Conservation (phyloP, 2,888 invertebrate genomes). For the Diplolepis rosae region DNA sequence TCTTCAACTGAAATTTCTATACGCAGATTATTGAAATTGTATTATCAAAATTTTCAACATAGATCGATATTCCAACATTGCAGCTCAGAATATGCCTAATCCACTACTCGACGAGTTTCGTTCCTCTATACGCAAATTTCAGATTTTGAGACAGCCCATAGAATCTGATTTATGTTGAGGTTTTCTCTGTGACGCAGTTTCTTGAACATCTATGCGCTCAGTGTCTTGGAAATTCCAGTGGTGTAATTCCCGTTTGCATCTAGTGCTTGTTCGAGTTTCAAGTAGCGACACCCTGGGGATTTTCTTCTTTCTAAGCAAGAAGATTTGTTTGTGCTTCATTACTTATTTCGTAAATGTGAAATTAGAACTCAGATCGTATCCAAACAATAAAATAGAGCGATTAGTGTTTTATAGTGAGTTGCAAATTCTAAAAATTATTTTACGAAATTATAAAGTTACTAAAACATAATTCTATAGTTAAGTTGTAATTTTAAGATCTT, state of each 20-base stretch:
- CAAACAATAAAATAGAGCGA: no score
- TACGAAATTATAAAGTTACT: no score
- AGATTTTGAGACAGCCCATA: neutral
- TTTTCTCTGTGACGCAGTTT: slow-evolving; percentile 34
- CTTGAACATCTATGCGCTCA: slow-evolving; percentile 51
- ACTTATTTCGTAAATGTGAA: neutral
- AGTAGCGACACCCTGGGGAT: slow-evolving; percentile 43
- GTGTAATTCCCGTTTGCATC: slow-evolving; percentile 52
- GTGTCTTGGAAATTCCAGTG: slow-evolving; percentile 50
- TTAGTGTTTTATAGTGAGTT: no score
- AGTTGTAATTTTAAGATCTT: slow-evolving; percentile 2
- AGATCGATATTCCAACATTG: slow-evolving; percentile 12
- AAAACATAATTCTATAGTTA: no score
- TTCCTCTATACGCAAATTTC: slow-evolving; percentile 8
- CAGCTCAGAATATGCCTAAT: neutral
- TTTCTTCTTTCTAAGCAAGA: slow-evolving; percentile 31
- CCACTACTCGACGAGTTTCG: neutral
- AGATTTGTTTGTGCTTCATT: slow-evolving; percentile 2
- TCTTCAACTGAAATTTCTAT: slow-evolving; percentile 4
- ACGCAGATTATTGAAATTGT: slow-evolving; percentile 10
- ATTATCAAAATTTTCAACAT: slow-evolving; percentile 15
- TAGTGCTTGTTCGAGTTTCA: slow-evolving; percentile 43
- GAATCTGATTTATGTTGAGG: slow-evolving; percentile 1
- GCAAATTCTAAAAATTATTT: no score
- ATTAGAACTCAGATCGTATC: no score